Base-by-base conservation (phyloP, 92 coral and sea anemone genomes). In the Desmophyllum pertusum region DNA sequence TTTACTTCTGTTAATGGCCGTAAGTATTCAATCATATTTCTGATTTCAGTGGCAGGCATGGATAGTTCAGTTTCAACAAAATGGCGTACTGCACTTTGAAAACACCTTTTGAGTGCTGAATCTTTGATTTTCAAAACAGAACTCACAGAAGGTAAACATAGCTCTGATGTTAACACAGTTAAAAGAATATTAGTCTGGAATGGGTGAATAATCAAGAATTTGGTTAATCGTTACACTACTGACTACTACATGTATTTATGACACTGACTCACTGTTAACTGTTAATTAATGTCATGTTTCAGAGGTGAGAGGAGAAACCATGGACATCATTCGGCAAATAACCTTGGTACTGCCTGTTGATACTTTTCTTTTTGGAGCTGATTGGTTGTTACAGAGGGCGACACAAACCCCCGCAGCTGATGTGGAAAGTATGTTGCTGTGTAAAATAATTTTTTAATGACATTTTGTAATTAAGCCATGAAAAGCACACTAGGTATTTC, bases 251-350 rank as follows among this genome's bases (percentile, higher is more conserved):
- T n/a, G n/a, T n/a, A n/a, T n/a, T n/a, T n/a, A n/a, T n/a, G n/a
- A n/a, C n/a, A n/a, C n/a, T n/a, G n/a, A n/a, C n/a, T n/a, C n/a
- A n/a, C n/a, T n/a, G n/a, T n/a, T n/a, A n/a, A 14, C 19, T n/a
- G 31, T 51, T 57, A 6, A 30, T 36, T 13, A n/a, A 17, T 69
- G 77, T 81, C 66, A 15, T 35, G 59, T 80, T 80, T 51, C 81
- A 96, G 98, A 84, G 88, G 91, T 96, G 65, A 88, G 98, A 27
- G 88, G 94, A 25, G 93, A 94, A 76, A 83, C 85, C 66, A 94
- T 90, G 94, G 98, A 96, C 64, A 92, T 96, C 13, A 71, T 94
- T 7, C 92, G 91, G 46, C 75, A 43, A 1, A 77, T 96, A 33
- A 85, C 96, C 23, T 77, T 88, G 36, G 81, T 86, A 2, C 89